A percentile compares a stretch with the other conserved stretches of the same genome.
phyloP scores from a whole-genome alignment of 2,113 vertebrate genomes.

The Clarias magur region DNA sequence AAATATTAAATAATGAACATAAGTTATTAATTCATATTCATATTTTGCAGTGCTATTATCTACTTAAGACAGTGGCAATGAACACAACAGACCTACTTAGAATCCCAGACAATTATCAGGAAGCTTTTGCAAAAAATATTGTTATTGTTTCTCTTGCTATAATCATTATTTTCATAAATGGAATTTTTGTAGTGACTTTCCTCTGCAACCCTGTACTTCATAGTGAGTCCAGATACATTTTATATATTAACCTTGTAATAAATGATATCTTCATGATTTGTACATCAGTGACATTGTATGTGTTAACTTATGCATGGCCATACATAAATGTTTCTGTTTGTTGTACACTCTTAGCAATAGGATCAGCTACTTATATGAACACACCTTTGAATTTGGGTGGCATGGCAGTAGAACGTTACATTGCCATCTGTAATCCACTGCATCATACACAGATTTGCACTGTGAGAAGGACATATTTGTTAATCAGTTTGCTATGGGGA shows the following conservation, averaged over 20 bases:
- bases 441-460: slow-evolving; percentile 67
- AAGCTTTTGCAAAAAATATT: slow-evolving; percentile 55
- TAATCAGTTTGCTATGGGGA: slow-evolving; percentile 64
- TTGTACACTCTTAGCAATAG: slow-evolving; percentile 49
- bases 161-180: slow-evolving; percentile 61
- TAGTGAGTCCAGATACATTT: slow-evolving; percentile 63
- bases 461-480: slow-evolving; percentile 50
- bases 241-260: slow-evolving; percentile 67
- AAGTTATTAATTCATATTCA: neutral
- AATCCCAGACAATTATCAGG: slow-evolving; percentile 18
- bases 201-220: slow-evolving; percentile 55
- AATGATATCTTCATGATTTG: slow-evolving; percentile 65
- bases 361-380: slow-evolving; percentile 50
- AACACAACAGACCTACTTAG: slow-evolving; percentile 38
- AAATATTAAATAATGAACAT: neutral
- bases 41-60: neutral
- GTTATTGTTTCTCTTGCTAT: slow-evolving; percentile 45
- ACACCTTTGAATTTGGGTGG: slow-evolving; percentile 70
- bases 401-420: slow-evolving; percentile 73
- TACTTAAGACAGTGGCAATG: slow-evolving; percentile 39
- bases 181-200: slow-evolving; percentile 57
- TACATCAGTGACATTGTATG: slow-evolving; percentile 44
- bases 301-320: slow-evolving; percentile 45
- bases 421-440: slow-evolving; percentile 69
- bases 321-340: slow-evolving; percentile 47